phyloP scores from a whole-genome alignment of 2,113 vertebrate genomes.

The Malurus cyaneus region DNA sequence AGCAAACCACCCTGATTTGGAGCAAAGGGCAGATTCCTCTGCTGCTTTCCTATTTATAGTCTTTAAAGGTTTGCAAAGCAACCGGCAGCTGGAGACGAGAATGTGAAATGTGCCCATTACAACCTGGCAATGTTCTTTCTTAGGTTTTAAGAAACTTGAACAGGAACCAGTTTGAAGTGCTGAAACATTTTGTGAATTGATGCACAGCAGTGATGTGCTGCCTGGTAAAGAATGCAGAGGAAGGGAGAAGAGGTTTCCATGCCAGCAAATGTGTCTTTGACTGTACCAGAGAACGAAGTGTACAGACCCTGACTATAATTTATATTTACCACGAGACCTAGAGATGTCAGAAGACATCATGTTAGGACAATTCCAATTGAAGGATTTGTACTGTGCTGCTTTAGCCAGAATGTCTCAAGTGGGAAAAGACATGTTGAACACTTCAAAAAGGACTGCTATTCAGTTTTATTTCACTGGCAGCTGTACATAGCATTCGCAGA shows the following conservation, averaged over 20 bases:
- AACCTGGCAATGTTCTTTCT: neutral
- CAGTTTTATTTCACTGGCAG: neutral
- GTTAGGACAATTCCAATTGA: neutral
- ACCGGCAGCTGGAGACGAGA: neutral
- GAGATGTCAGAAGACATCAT: neutral
- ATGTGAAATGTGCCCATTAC: neutral
- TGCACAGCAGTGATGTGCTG: neutral
- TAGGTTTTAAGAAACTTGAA: neutral
- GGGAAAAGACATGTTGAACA: neutral
- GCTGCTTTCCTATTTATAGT: neutral
- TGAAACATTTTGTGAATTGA: conserved; percentile 18
- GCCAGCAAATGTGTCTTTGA: conserved; percentile 44
- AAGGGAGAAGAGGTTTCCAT: conserved; percentile 23
- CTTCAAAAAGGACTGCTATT: neutral
- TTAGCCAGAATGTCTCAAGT: neutral
- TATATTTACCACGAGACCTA: neutral
- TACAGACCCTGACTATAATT: conserved; percentile 26
- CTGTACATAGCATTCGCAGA: neutral
- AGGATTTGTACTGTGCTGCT: neutral
- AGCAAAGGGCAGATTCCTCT: neutral
- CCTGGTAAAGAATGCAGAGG: conserved; percentile 2
- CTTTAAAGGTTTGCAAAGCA: neutral
- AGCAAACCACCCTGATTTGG: neutral
- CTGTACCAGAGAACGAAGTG: conserved; percentile 23
- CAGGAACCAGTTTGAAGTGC: conserved; percentile 4